phyloP scores from a whole-genome alignment of 2,888 invertebrate genomes.

The Drosophila conformis region DNA sequence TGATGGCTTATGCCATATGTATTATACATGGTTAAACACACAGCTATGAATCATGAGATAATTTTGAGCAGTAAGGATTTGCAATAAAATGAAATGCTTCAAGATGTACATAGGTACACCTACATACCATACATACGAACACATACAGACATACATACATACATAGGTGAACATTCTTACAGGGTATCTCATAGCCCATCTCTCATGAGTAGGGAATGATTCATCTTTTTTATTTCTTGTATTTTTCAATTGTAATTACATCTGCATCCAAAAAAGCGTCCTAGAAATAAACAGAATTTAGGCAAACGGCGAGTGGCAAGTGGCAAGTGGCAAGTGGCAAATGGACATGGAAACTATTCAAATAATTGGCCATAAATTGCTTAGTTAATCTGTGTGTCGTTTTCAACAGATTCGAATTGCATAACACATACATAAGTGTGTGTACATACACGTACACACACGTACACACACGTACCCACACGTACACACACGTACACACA shows the following conservation, averaged over 20 bases:
- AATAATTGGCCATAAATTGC: not conserved
- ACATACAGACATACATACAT: too few species aligned
- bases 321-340: not conserved
- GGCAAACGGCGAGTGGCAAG: not conserved
- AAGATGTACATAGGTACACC: not conserved
- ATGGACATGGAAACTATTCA: not conserved
- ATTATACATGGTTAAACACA: slow-evolving; percentile 14
- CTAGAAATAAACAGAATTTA: not conserved
- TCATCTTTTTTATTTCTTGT: not conserved
- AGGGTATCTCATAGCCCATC: not conserved
- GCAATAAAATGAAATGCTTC: slow-evolving; percentile 12
- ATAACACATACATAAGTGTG: slow-evolving; percentile 19
- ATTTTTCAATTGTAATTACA: not conserved
- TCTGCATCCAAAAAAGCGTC: not conserved
- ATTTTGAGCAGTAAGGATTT: slow-evolving; percentile 31
- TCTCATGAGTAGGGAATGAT: not conserved
- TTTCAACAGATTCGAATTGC: slow-evolving; percentile 26
- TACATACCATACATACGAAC: not conserved
- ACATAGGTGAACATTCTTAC: too few species aligned
- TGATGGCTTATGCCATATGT: slow-evolving; percentile 8
- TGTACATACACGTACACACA: not conserved
- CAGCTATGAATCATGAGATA: slow-evolving; percentile 37
- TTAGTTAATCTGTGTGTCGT: slow-evolving; percentile 17
- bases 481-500: not conserved
- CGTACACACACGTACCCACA: not conserved